phyloP scores from a whole-genome alignment of 2,113 vertebrate genomes.

The Tachuris rubrigastra region DNA sequence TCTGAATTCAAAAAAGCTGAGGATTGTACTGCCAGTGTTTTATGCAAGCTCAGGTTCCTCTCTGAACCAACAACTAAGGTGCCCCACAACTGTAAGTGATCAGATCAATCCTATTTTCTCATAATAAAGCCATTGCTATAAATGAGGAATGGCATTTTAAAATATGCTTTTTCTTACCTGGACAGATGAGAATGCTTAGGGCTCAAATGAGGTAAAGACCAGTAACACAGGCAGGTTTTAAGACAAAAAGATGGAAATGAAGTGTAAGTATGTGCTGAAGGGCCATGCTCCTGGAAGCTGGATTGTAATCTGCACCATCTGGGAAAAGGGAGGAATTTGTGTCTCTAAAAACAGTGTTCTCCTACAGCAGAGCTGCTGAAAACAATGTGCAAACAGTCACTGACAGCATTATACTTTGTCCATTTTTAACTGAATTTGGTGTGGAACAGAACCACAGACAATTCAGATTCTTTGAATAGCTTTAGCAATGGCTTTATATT shows the following conservation, averaged over 20 bases:
- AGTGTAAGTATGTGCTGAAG: rapidly evolving
- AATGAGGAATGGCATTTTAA: background rate
- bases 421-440: background rate
- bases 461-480: background rate
- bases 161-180: background rate
- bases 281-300: background rate
- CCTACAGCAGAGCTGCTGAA: background rate
- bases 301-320: background rate
- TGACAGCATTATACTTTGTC: background rate
- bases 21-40: background rate
- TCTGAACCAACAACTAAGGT: background rate
- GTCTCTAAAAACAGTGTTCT: background rate
- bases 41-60: background rate
- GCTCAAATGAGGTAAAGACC: background rate
- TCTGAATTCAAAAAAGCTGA: background rate
- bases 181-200: background rate
- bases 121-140: background rate
- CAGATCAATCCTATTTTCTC: background rate
- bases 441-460: background rate
- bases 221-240: rapidly evolving
- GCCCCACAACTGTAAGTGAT: background rate
- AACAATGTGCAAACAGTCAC: background rate
- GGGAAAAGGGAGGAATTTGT: rapidly evolving
- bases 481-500: background rate
- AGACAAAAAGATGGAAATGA: background rate